Evolutionary conservation across 2,797 vertebrate genomes (phyloP).

Genomic region (Siniperca undulata): DNA sequence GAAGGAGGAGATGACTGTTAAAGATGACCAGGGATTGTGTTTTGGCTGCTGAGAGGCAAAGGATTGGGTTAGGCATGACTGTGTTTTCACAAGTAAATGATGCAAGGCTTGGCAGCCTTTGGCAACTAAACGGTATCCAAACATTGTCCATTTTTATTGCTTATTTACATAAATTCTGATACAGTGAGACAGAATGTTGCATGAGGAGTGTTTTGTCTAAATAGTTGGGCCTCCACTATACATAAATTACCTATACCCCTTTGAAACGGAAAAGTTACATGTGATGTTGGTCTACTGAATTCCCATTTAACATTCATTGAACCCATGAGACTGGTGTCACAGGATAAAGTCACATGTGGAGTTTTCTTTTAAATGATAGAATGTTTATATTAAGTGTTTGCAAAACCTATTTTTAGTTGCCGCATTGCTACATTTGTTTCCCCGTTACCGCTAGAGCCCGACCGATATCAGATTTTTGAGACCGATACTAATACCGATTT

Average conservation of each 20-base stretch:
- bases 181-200: background rate
- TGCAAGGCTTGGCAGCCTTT: constrained; percentile 27
- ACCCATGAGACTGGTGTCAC: too few relatives aligned
- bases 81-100: constrained; percentile 37
- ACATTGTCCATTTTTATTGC: constrained; percentile 24
- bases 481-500: too few relatives aligned
- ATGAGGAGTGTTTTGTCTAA: background rate
- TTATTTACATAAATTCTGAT: constrained; percentile 11
- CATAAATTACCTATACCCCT: background rate
- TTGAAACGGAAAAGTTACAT: background rate
- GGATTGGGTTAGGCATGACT: background rate
- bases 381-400: background rate
- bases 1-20: constrained; percentile 26
- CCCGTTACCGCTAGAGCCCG: too few relatives aligned
- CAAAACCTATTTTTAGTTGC: background rate
- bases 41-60: constrained; percentile 10
- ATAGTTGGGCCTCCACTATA: background rate
- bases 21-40: constrained; percentile 1
- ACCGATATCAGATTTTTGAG: too few relatives aligned
- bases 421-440: too few relatives aligned
- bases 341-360: background rate
- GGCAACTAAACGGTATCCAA: constrained; percentile 17
- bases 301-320: background rate
- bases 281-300: background rate
- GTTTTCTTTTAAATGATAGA: background rate